These are phyloP conservation scores for Orbicella faveolata DNA, from an alignment of 64 coral and sea anemone genomes.

Conservation along the genomic window DNA sequence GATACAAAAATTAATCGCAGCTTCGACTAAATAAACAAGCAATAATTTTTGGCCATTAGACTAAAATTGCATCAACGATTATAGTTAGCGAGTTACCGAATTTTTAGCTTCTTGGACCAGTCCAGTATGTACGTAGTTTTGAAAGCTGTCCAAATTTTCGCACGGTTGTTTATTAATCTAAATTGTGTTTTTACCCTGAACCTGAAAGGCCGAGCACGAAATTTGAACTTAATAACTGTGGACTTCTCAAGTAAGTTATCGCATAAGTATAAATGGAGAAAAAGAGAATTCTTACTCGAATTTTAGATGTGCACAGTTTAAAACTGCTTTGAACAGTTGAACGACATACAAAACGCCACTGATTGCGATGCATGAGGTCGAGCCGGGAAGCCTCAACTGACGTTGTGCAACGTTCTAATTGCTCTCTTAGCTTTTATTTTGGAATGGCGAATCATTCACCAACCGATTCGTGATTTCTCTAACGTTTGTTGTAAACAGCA, in stretches of 20 bases:
- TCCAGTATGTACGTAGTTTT: too few species aligned
- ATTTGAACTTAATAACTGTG: neutral
- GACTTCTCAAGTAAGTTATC: neutral
- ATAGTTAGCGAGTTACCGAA: too few species aligned
- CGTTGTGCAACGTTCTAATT: constrained; percentile 8
- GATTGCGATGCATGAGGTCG: neutral
- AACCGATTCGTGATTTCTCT: neutral
- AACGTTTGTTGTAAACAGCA: neutral
- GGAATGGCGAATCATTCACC: neutral
- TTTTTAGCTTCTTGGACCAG: too few species aligned
- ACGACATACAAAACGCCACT: neutral
- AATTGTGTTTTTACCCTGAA: neutral
- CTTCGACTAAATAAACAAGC: too few species aligned
- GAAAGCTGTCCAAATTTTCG: too few species aligned
- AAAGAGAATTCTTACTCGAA: too few species aligned
- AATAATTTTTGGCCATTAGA: too few species aligned
- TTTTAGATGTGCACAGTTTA: neutral
- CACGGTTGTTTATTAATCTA: neutral
- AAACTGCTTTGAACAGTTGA: neutral
- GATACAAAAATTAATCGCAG: too few species aligned
- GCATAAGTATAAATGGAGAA: neutral
- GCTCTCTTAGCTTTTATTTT: neutral
- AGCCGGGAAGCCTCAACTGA: too few species aligned
- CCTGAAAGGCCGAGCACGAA: neutral
- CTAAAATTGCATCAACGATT: too few species aligned